Base-by-base conservation (phyloP, 2,888 invertebrate genomes). In the Meghimatium bilineatum region DNA sequence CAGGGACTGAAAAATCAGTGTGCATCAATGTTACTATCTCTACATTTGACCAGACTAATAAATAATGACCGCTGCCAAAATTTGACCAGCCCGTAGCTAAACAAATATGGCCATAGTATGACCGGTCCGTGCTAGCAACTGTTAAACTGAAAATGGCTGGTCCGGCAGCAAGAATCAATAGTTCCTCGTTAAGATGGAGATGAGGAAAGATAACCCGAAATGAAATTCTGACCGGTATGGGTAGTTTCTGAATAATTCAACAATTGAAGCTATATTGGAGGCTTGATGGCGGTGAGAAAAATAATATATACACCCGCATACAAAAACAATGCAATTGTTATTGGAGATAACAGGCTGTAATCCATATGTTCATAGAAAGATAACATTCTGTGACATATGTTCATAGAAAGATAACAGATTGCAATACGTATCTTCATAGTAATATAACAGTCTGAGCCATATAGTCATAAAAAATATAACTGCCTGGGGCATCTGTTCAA, bases 161-260 rank as follows among this genome's bases (percentile, higher is more conserved):
- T 82, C 81, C 81, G 66, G 81, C 81, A 82, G 75, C 52, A 29
- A 6, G 60, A 82, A 82, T 82, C 81, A 75, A 82, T 82, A 82
- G 74, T 44, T 75, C n/a, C 81, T 75, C 63, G 75, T 82, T 82
- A 82, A 82, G 75, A 82, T 60, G 63, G 81, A 74, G 81, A 82
- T 82, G 75, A 71, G 66, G 29, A 75, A 66, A 75, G 75, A 75
- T 75, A 82, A 82, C 74, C 44, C 63, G 75, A 82, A 75, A 63
- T 82, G 81, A 82, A 82, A 82, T 75, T 75, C 75, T 82, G 75
- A 80, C 71, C 80, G 75, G 26, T 12, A 49, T 34, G 32, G 66
- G 36, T 23, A 56, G 29, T 74, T 49, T 75, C 49, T 82, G 81
- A 82, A 82, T 82, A 82, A 82, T 75, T 82, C 66, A 82, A 82